Base-by-base conservation (phyloP, 2,888 invertebrate genomes). In the Catocala fraxini region DNA sequence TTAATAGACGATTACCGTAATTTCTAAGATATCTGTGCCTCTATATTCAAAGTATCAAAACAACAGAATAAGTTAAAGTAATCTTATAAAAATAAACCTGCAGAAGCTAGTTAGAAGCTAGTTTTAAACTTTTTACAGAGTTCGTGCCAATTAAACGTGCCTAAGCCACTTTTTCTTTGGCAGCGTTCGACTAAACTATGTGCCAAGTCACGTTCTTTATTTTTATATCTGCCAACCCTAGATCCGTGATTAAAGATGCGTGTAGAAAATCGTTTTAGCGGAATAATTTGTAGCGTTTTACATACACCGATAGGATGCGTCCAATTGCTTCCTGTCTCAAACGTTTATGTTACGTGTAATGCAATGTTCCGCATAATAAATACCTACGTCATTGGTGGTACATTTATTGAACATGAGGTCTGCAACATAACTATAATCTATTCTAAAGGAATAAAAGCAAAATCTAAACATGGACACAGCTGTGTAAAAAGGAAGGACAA, bases 271-370 rank as follows among this genome's bases (percentile, higher is more conserved):
- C 77, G 79, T 74, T 80, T 77, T 79, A 77, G 79, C 79, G 77
- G 78, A 83, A 84, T 85, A 84, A 86, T 85, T 83, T 85, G 82
- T 79, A 79, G 70, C 71, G 77, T 80, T 86, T 84, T 82, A 81
- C 84, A 84, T 84, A 83, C 75, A 73, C 71, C 76, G 76, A 81
- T 86, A 78, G 80, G 84, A 84, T 82, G 80, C 67, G 68, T 80
- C 70, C 75, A 82, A 86, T 86, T 83, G 82, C 83, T 86, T 85
- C 81, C 82, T 78, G 83, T 79, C 81, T 81, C 71, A 75, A 85
- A 73, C 81, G 79, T 76, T 81, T 81, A 85, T 75, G 80, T 82
- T 72, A 73, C 69, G 64, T 75, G 75, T 79, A 77, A 73, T 74
- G 70, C 67, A 73, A 76, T 73, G 64, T 74, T 80, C 76, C 70